Evolutionary conservation across 2,888 invertebrate species (phyloP).

Genomic region (Sepioteuthis lessoniana): DNA sequence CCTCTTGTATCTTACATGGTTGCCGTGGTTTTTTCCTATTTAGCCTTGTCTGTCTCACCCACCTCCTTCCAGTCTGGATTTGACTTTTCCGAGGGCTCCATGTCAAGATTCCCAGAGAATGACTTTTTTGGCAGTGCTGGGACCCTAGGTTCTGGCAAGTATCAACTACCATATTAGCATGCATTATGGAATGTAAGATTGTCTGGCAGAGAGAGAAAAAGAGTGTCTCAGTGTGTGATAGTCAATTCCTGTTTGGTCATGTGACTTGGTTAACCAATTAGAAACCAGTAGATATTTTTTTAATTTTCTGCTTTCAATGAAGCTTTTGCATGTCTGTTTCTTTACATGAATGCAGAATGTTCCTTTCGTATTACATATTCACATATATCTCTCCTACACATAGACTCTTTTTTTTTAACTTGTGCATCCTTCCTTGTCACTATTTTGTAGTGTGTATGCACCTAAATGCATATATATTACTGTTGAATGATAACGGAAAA

Average conservation of each 20-base stretch:
- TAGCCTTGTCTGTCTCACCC: conserved; percentile 47
- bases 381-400: too few species aligned
- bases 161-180: conserved; percentile 36
- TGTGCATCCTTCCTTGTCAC: too few species aligned
- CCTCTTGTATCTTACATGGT: conserved; percentile 37
- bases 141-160: conserved; percentile 46
- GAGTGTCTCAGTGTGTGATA: not conserved
- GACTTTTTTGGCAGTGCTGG: conserved; percentile 49
- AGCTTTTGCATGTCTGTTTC: not conserved
- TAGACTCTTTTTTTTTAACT: too few species aligned
- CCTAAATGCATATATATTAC: too few species aligned
- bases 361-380: too few species aligned
- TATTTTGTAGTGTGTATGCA: too few species aligned
- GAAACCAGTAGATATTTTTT: not conserved
- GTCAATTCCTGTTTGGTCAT: not conserved
- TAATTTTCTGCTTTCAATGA: not conserved
- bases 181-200: not conserved
- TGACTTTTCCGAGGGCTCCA: conserved; percentile 44
- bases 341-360: not conserved
- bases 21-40: conserved; percentile 39
- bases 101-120: conserved; percentile 4
- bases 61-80: conserved; percentile 47
- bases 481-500: too few species aligned
- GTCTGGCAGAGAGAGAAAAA: not conserved
- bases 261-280: not conserved